A percentile compares a stretch with the other conserved stretches of the same genome.
These are phyloP conservation scores for Galaxea fascicularis DNA, from an alignment of 92 coral and sea anemone genomes.

Conservation along the genomic window DNA sequence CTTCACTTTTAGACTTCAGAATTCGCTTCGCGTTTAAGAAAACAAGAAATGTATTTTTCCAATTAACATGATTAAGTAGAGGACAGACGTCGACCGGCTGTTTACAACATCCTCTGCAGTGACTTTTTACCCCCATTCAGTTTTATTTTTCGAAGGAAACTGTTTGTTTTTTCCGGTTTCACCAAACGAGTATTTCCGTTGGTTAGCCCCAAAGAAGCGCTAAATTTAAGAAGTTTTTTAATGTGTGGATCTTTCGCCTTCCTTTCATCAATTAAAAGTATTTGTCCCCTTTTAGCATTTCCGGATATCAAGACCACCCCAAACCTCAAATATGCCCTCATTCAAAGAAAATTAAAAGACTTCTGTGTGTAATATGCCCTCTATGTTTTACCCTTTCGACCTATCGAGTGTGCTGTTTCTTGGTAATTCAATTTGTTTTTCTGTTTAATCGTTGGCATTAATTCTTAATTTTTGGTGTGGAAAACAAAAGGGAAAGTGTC, in stretches of 20 bases:
- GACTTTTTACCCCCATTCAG: slow-evolving; percentile 18
- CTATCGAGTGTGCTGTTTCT: not conserved
- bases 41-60: not conserved
- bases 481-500: too few species aligned
- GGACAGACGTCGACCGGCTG: not conserved
- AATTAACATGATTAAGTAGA: not conserved
- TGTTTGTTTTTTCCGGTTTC: slow-evolving; percentile 19
- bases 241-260: not conserved
- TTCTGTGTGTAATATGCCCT: not conserved
- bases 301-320: not conserved
- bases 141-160: slow-evolving; percentile 21
- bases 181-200: not conserved
- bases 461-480: too few species aligned
- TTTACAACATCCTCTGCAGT: slow-evolving; percentile 1
- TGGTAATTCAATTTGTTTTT: too few species aligned
- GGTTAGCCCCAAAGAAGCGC: not conserved
- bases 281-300: not conserved
- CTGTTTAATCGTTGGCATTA: too few species aligned
- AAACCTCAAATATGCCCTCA: slow-evolving; percentile 4
- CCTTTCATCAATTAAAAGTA: not conserved
- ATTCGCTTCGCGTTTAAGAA: not conserved
- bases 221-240: not conserved
- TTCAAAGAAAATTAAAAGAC: not conserved
- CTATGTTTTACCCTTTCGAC: not conserved
- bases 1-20: too few species aligned